Conservation (phyloP, 2,113 vertebrate species). For the Menidia beryllina region DNA sequence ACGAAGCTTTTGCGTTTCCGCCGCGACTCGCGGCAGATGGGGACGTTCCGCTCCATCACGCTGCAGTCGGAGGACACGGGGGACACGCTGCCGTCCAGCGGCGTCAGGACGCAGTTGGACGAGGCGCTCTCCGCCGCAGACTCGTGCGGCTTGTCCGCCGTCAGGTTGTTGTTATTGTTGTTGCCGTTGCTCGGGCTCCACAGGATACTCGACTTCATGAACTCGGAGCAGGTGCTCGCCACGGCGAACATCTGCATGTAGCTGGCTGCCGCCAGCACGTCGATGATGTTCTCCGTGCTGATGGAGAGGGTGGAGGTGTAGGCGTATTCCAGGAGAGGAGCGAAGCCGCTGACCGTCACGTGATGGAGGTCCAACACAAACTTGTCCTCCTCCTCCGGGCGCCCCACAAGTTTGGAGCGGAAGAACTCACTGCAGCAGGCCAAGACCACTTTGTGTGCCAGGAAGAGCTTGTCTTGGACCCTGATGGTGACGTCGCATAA, state of each 20-base stretch:
- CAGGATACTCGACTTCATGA: conserved; percentile 99
- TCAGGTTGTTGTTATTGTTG: conserved; percentile 77
- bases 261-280: conserved; percentile 96
- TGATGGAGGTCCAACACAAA: conserved; percentile 96
- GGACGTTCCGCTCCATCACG: conserved; percentile 92
- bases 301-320: conserved; percentile 98
- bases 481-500: conserved; percentile 94
- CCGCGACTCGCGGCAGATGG: conserved; percentile 92
- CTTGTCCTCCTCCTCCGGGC: conserved; percentile 89
- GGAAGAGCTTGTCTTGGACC: conserved; percentile 93
- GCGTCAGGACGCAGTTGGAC: conserved; percentile 89
- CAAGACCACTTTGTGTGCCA: conserved; percentile 92
- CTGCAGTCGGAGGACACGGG: conserved; percentile 98
- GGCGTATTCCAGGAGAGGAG: conserved; percentile 95
- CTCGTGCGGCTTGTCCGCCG: conserved; percentile 88
- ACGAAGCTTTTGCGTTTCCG: conserved; percentile 96
- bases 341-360: conserved; percentile 96
- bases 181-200: conserved; percentile 85
- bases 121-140: conserved; percentile 87
- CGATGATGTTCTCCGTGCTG: conserved; percentile 98
- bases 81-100: conserved; percentile 93
- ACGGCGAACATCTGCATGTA: conserved; percentile 99
- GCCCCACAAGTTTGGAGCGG: conserved; percentile 90
- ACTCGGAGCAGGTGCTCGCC: conserved; percentile 97
- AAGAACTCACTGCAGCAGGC: conserved; percentile 95